Base-by-base conservation (phyloP, 2,888 invertebrate species). In the Lycaena phlaeas region DNA sequence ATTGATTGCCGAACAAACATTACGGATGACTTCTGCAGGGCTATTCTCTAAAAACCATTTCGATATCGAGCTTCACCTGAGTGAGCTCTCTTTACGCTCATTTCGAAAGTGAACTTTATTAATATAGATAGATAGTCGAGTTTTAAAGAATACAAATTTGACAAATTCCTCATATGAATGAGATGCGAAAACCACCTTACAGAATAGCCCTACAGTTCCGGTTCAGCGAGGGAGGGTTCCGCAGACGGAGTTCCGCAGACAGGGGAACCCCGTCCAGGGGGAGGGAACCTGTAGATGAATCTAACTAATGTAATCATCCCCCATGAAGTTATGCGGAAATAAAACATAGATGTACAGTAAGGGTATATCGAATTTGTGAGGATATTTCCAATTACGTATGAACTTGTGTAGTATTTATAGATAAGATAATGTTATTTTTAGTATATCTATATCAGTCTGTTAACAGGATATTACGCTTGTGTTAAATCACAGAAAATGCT, bases 261-360 rank as follows among this genome's bases (percentile, higher is more conserved):
- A 10, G 30, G 17, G 30, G 30, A n/a, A n/a, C n/a, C n/a, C n/a
- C n/a, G n/a, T n/a, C n/a, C n/a, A n/a, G n/a, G 30, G 17, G 30
- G 30, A n/a, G n/a, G n/a, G n/a, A n/a, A 5, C 22, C 18, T 12
- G 12, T 18, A 34, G 34, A 34, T 18, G n/a, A n/a, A n/a, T n/a
- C n/a, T 9, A 22, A 11, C 18, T 22, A 34, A 34, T 34, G 34
- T 22, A 34, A 34, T 34, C 18, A 34, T 12, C 34, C 34, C 34
- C 34, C 18, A 18, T 34, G 18, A 14, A 7, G 34, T 12, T 22
- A 34, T 34, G 22, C 9, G 22, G 4, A 22, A 22, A 22, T 22
- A 22, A 22, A 22, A 22, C 22, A 22, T 9, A 22, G 22, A 22
- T 9, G 22, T 5, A 6, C 9, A 22, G 9, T 22, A 22, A 22